A percentile compares a stretch with the other conserved stretches of the same genome.
Evolutionary conservation across 1,140 invertebrate genomes (phyloP).

Genomic region (Aleiodes sp.): DNA sequence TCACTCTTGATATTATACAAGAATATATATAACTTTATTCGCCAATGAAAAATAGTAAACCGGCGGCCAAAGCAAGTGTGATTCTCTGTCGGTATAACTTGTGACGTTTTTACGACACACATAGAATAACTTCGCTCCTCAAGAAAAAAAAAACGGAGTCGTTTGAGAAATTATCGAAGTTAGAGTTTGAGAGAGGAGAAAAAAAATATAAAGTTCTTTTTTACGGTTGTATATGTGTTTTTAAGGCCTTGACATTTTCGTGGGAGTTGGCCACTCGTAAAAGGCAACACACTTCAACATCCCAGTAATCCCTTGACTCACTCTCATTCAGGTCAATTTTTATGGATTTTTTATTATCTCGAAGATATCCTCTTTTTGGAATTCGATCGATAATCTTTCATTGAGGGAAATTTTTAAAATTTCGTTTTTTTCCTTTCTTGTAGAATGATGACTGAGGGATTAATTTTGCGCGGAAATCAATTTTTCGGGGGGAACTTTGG

Average conservation of each 20-base stretch:
- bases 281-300: slow-evolving; percentile 17
- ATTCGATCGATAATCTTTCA: too few species aligned
- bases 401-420: too few species aligned
- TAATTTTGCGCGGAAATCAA: too few species aligned
- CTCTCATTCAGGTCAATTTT: slow-evolving; percentile 14
- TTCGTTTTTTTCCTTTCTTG: too few species aligned
- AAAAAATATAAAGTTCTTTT: background rate
- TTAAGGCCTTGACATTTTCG: slow-evolving; percentile 36
- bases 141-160: background rate
- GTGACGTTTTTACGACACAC: slow-evolving; percentile 23
- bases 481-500: too few species aligned
- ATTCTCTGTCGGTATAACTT: slow-evolving; percentile 5
- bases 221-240: background rate
- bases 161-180: slow-evolving; percentile 21
- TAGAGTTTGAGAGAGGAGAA: background rate
- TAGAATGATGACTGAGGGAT: too few species aligned
- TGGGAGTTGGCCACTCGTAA: slow-evolving; percentile 30
- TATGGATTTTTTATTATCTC: slow-evolving; percentile 19
- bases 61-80: slow-evolving; percentile 13
- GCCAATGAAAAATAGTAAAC: background rate
- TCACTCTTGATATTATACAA: background rate
- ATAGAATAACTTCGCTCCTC: slow-evolving; percentile 8
- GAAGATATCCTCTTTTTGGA: too few species aligned
- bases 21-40: slow-evolving; percentile 13
- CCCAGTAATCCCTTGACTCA: slow-evolving; percentile 11